Conservation (phyloP, 2,113 vertebrate genomes). For the Scalopus aquaticus region DNA sequence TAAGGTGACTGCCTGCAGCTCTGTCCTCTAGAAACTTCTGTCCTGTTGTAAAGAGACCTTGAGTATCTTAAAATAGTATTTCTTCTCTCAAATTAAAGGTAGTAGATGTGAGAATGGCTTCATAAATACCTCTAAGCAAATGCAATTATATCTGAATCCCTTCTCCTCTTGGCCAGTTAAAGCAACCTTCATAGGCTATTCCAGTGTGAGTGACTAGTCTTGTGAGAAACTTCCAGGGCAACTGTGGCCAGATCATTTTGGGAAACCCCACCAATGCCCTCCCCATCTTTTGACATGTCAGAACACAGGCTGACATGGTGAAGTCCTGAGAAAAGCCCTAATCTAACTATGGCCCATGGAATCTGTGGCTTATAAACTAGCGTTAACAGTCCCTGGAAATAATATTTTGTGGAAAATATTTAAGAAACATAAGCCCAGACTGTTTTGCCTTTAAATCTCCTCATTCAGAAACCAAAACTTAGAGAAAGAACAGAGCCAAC, state of each 20-base stretch:
- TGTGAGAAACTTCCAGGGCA: not conserved
- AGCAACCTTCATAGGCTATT: fast-evolving
- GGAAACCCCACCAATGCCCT: not conserved
- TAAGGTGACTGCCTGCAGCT: not conserved
- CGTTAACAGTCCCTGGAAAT: not conserved
- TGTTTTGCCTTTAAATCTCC: not conserved
- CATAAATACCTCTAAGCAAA: not conserved
- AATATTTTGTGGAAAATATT: slow-evolving; percentile 13
- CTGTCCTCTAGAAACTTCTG: slow-evolving; percentile 13
- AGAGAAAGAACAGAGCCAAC: not conserved
- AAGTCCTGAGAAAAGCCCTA: not conserved
- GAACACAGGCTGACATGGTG: not conserved
- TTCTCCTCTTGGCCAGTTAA: not conserved
- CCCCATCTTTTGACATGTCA: not conserved
- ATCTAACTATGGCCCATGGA: not conserved
- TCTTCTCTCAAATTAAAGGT: slow-evolving; percentile 12
- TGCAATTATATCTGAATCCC: not conserved
- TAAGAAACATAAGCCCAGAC: not conserved
- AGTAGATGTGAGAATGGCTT: not conserved
- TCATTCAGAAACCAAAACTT: slow-evolving; percentile 1
- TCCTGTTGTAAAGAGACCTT: not conserved
- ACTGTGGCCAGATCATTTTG: not conserved
- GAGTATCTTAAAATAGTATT: not conserved
- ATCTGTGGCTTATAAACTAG: not conserved
- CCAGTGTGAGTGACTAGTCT: fast-evolving